Base-by-base conservation (phyloP, 2,888 invertebrate genomes). In the Pimpla rufipes region DNA sequence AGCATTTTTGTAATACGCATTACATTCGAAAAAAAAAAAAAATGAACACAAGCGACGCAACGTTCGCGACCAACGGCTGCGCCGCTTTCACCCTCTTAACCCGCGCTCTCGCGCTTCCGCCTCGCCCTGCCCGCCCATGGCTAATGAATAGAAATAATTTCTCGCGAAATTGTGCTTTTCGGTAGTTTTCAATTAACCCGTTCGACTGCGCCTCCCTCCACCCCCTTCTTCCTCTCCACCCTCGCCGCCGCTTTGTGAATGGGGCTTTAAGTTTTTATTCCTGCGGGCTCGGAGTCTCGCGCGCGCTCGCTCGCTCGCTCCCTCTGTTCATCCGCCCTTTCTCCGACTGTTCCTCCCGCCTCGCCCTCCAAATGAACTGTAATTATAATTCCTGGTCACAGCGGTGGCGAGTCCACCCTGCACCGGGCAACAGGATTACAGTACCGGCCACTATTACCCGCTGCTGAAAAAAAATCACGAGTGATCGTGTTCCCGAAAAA, bases 91-190 rank as follows among this genome's bases (percentile, higher is more conserved):
- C 42, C 23, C 66, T 45, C 70, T 67, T 45, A 70, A 57, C 55
- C 79, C 83, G 18, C 71, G 37, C 70, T 50, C 73, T 71, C 42
- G 18, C 74, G 62, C 37, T 74, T 74, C 21, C 47, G 75, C 59
- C 47, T 75, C 75, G 68, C 62, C 87, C 84, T 86, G 85, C 83
- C 85, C 29, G 29, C 29, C 29, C 29, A 88, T 88, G 89, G 91
- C 90, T 93, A 93, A 93, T 93, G 93, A 93, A 93, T 92, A 93
- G 92, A 91, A 91, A 93, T 93, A 93, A 93, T 92, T 93, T 87
- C 86, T 87, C 87, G 87, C 85, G 84, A 87, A 87, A 87, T 87
- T 87, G 87, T 87, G 87, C 87, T 87, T 86, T 87, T 87, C 87
- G 87, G 87, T 87, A 87, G 87, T 87, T 87, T 87, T 87, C 87